These are phyloP conservation scores for Lacerta agilis DNA, from an alignment of 2,797 vertebrate species.

Conservation along the genomic window DNA sequence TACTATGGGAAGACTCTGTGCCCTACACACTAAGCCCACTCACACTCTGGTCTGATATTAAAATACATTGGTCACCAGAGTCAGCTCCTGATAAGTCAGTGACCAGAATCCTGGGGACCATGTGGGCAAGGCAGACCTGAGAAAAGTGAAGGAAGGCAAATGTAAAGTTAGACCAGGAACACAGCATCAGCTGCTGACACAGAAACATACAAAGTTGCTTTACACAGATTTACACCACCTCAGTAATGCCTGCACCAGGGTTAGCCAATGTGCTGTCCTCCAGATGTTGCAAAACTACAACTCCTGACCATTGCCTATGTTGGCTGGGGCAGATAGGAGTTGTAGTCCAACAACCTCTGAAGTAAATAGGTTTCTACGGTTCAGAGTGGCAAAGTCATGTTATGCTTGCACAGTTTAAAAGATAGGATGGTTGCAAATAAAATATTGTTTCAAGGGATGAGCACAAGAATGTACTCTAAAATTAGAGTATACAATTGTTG, in stretches of 20 bases:
- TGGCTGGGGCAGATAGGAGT: no score
- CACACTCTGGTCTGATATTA: no score
- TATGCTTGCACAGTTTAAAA: neutral
- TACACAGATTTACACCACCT: neutral
- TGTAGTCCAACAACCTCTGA: neutral
- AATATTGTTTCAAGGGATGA: neutral
- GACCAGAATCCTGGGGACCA: neutral
- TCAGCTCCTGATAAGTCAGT: neutral
- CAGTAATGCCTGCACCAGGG: neutral
- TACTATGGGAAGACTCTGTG: no score
- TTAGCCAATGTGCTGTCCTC: neutral
- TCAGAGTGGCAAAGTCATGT: no score
- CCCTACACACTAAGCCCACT: no score
- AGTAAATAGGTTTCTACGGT: neutral
- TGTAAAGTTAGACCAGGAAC: neutral
- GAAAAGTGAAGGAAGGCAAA: neutral
- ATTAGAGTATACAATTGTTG: no score
- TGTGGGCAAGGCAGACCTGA: neutral
- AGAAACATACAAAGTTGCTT: neutral
- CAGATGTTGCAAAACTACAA: no score
- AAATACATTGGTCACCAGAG: no score
- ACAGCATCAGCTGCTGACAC: neutral
- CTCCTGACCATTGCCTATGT: no score
- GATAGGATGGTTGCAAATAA: neutral
- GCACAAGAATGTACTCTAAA: neutral